Base-by-base conservation (phyloP, 2,797 vertebrate genomes). In the Amblyopsis hoosieri region DNA sequence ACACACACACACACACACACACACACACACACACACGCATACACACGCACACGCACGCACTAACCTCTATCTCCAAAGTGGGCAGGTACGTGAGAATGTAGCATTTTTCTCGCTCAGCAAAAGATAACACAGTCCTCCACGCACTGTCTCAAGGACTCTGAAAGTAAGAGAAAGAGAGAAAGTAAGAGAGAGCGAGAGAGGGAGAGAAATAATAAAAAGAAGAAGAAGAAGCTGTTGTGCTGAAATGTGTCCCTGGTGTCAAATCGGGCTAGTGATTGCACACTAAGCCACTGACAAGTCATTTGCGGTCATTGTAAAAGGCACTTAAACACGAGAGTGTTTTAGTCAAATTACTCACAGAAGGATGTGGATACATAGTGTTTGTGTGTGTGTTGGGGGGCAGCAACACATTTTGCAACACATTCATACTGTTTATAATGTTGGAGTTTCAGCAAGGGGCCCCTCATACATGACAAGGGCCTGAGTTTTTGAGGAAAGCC, bases 51-150 rank as follows among this genome's bases (percentile, higher is more conserved):
- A 50, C 62, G 37, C 54, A 50, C 62, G 33, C 29, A 33, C 13
- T 50, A 4, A 50, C 71, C 75, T 80, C 67, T 71, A 84, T 80
- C 64, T 72, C 60, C 73, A 84, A 81, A 85, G 66, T 79, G 59
- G 69, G 74, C 69, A 78, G 80, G 74, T 83, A 79, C 75, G 71
- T 68, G 69, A 80, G 67, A 67, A 74, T 31, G 76, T 61, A 78
- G 74, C 62, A 69, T 76, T 57, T 56, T 66, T 72, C 54, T 69
- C 46, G 37, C 83, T 79, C 80, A 76, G 77, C 76, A 72, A 75
- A 72, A 85, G 79, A 81, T 89, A 83, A 84, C 62, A 68, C 64
- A 54, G 68, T 80, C 74, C 79, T 70, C 82, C 87, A 81, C 76
- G 71, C 63, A 80, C 62, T 66, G 49, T 84, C 71, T 84, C 66